Percentiles rank a stretch among this genome's conserved stretches.
phyloP scores from a whole-genome alignment of 2,797 vertebrate genomes.

The Coluber constrictor region DNA sequence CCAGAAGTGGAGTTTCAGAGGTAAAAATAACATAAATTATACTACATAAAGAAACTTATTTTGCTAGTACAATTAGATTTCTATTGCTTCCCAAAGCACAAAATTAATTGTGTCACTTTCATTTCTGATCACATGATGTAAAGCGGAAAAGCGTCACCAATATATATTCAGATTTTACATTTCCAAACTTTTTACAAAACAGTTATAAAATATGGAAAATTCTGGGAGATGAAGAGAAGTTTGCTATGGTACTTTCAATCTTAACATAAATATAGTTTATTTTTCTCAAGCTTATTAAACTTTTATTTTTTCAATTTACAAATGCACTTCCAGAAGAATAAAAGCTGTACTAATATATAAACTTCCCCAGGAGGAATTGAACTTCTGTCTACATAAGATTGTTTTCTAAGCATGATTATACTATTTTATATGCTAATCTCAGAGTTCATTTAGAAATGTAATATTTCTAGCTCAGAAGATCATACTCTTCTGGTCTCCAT shows the following conservation, averaged over 20 bases:
- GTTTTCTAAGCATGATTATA: background rate
- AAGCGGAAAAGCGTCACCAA: background rate
- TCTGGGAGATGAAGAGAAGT: background rate
- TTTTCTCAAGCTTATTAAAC: slow-evolving; percentile 32
- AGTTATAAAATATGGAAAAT: background rate
- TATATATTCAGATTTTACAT: background rate
- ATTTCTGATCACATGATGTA: background rate
- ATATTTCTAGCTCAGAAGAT: background rate
- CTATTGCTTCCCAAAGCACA: background rate
- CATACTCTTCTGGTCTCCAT: too few relatives aligned
- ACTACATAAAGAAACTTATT: background rate
- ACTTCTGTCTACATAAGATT: background rate
- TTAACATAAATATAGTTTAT: slow-evolving; percentile 10
- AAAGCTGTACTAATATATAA: slow-evolving; percentile 30
- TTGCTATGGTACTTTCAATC: background rate
- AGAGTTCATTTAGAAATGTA: background rate
- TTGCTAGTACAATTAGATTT: background rate
- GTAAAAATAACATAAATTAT: background rate
- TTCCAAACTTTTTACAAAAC: background rate
- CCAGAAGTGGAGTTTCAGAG: background rate
- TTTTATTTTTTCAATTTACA: slow-evolving; percentile 38
- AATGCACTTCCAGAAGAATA: background rate
- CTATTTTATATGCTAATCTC: background rate
- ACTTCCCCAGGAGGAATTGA: slow-evolving; percentile 8
- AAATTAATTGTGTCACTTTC: background rate